Conservation (phyloP, 2,113 vertebrate species). For the Pionites leucogaster region DNA sequence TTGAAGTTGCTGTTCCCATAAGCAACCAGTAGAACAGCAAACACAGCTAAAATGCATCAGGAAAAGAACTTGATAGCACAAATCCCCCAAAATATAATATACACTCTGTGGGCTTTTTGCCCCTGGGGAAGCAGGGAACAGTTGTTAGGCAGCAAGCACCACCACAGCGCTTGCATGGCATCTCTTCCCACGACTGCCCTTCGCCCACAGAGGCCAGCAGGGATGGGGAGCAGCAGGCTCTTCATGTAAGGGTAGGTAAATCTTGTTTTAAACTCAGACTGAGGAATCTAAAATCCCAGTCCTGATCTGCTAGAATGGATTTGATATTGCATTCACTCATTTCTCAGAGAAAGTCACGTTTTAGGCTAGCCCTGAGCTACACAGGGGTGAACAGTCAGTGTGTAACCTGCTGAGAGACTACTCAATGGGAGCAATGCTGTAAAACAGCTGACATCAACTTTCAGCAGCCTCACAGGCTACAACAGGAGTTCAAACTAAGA, state of each 20-base stretch:
- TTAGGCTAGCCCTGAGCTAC: not conserved
- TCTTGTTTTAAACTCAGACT: not conserved
- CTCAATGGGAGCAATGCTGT: not conserved
- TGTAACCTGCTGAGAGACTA: not conserved
- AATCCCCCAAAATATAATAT: not conserved
- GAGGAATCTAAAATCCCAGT: not conserved
- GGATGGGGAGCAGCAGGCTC: not conserved
- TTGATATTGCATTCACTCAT: not conserved
- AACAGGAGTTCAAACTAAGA: not conserved
- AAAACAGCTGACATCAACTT: not conserved
- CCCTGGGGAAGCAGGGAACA: not conserved
- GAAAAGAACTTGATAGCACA: not conserved
- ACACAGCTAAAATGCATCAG: not conserved
- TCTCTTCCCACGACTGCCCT: fast-evolving
- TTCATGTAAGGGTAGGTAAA: not conserved
- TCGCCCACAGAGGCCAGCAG: fast-evolving
- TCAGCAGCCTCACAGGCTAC: not conserved
- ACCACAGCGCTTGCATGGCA: not conserved
- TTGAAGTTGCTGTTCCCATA: not conserved
- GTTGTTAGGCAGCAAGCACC: not conserved
- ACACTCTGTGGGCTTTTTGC: not conserved
- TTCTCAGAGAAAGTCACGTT: not conserved
- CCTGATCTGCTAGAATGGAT: not conserved
- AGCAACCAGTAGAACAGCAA: not conserved
- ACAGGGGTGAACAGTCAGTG: not conserved